phyloP scores from a whole-genome alignment of 2,113 vertebrate species.

The Tylochromis polylepis region DNA sequence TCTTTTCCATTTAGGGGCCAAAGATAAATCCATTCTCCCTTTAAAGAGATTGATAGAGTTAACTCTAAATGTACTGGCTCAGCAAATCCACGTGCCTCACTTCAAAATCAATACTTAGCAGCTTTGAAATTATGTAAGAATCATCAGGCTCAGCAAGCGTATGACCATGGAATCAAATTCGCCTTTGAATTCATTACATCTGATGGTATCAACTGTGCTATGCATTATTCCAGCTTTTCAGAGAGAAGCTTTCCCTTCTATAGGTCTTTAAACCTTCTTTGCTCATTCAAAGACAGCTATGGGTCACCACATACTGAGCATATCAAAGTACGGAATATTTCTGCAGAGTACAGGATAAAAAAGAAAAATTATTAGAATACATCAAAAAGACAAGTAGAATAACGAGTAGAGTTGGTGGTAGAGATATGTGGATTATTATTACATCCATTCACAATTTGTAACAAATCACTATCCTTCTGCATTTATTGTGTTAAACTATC shows the following conservation, averaged over 20 bases:
- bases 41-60: slow-evolving; percentile 49
- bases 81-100: slow-evolving; percentile 44
- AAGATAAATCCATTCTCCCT: slow-evolving; percentile 45
- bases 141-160: slow-evolving; percentile 25
- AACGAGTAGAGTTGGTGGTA: background rate
- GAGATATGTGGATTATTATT: background rate
- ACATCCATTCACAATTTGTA: background rate
- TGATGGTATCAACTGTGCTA: slow-evolving; percentile 35
- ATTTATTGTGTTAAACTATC: background rate
- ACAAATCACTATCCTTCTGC: background rate
- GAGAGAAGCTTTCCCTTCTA: background rate
- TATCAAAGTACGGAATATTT: background rate
- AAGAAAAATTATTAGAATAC: background rate
- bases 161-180: slow-evolving; percentile 22
- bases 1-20: background rate
- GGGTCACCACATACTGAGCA: background rate
- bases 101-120: slow-evolving; percentile 55
- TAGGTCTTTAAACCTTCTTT: background rate
- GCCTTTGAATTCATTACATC: slow-evolving; percentile 45
- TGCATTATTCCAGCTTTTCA: background rate
- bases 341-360: background rate
- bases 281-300: background rate
- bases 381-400: background rate
- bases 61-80: slow-evolving; percentile 56
- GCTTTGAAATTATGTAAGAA: slow-evolving; percentile 58